Conservation (phyloP, 37 sponge, comb jelly and placozoan genomes). For the Oopsacas minuta region DNA sequence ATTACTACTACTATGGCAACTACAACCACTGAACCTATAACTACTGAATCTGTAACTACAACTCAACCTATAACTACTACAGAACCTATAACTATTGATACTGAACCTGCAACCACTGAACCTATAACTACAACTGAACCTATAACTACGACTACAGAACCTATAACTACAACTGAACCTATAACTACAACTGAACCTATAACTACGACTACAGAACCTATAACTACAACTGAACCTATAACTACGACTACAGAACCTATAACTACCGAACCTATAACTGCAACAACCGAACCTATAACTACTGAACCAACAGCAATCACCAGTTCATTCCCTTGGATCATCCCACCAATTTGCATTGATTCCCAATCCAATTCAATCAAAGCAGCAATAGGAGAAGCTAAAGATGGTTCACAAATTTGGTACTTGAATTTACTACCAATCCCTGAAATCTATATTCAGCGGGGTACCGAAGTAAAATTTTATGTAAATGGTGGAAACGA, state of each 20-base stretch:
- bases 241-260: background rate
- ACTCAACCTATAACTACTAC: background rate
- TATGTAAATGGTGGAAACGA: constrained; percentile 8
- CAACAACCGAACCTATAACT: background rate
- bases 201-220: background rate
- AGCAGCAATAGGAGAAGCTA: background rate
- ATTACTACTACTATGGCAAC: background rate
- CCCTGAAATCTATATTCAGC: background rate
- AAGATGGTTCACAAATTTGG: background rate
- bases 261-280: background rate
- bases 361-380: background rate
- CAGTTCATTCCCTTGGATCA: background rate
- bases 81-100: background rate
- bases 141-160: background rate
- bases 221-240: background rate
- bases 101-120: background rate
- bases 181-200: background rate
- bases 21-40: background rate
- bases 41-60: background rate
- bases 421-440: background rate
- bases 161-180: background rate
- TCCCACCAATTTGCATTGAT: background rate
- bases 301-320: background rate
- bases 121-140: background rate
- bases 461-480: background rate